These are phyloP conservation scores for Anniella stebbinsi DNA, from an alignment of 2,797 vertebrate genomes.

Conservation along the genomic window DNA sequence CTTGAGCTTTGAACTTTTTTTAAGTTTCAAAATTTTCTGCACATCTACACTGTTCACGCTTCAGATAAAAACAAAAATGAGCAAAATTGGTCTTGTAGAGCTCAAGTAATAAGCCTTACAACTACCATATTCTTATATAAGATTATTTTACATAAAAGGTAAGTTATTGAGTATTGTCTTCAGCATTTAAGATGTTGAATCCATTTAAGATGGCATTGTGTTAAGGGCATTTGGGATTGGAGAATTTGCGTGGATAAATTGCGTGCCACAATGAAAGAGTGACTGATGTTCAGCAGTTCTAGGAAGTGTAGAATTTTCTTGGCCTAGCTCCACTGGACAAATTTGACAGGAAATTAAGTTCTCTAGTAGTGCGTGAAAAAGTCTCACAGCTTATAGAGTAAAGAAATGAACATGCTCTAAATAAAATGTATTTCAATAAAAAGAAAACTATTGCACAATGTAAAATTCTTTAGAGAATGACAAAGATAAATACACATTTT, in stretches of 20 bases:
- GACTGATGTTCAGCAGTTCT: background rate
- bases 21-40: no score
- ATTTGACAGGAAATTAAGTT: slow-evolving; percentile 57
- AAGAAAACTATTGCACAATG: slow-evolving; percentile 30
- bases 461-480: slow-evolving; percentile 30
- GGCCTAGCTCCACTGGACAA: slow-evolving; percentile 34
- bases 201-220: background rate
- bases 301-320: slow-evolving; percentile 45
- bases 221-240: background rate
- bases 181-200: background rate
- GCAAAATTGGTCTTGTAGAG: no score
- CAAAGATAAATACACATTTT: slow-evolving; percentile 23
- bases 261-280: slow-evolving; percentile 2
- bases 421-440: slow-evolving; percentile 29
- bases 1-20: no score
- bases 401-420: slow-evolving; percentile 45
- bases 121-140: no score
- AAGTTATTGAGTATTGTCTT: background rate
- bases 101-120: no score
- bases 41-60: no score
- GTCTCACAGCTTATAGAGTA: slow-evolving; percentile 20
- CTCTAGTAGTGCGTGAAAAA: slow-evolving; percentile 46
- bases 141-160: background rate
- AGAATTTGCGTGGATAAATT: background rate
- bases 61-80: no score